Evolutionary conservation across 1,140 invertebrate genomes (phyloP).

Genomic region (Procambarus clarkii): DNA sequence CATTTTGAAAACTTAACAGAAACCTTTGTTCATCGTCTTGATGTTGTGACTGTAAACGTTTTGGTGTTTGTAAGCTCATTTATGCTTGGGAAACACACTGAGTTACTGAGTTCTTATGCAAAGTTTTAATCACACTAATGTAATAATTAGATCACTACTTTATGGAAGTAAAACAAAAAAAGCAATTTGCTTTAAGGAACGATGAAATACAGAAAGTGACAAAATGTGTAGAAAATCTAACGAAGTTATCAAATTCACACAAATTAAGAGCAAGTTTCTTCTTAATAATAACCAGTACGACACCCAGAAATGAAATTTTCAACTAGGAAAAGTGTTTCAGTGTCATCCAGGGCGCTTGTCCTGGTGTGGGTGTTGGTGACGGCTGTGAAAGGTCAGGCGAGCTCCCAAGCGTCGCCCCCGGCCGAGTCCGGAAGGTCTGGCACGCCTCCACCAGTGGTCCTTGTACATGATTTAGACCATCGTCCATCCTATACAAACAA

Average conservation of each 20-base stretch:
- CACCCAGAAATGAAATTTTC: neutral
- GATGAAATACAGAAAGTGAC: neutral
- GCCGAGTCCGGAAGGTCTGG: neutral
- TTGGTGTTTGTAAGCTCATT: neutral
- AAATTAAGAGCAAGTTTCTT: neutral
- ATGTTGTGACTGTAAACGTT: neutral
- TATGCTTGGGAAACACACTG: neutral
- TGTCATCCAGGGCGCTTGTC: neutral
- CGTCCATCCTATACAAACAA: neutral
- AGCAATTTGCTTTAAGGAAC: neutral
- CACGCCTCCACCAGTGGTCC: neutral
- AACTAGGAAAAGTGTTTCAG: neutral
- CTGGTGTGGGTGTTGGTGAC: neutral
- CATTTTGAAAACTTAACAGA: neutral
- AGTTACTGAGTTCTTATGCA: neutral
- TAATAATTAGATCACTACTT: neutral
- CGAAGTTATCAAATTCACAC: neutral
- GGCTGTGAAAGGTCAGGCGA: neutral
- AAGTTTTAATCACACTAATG: neutral
- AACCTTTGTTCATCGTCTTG: neutral
- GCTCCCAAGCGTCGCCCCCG: neutral
- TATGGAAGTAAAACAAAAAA: neutral
- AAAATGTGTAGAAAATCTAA: neutral
- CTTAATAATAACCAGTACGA: neutral
- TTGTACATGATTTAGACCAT: neutral